Evolutionary conservation across 53 echinoderm and acorn worm species (phyloP).

Genomic region (Hippasteria phrygiana): DNA sequence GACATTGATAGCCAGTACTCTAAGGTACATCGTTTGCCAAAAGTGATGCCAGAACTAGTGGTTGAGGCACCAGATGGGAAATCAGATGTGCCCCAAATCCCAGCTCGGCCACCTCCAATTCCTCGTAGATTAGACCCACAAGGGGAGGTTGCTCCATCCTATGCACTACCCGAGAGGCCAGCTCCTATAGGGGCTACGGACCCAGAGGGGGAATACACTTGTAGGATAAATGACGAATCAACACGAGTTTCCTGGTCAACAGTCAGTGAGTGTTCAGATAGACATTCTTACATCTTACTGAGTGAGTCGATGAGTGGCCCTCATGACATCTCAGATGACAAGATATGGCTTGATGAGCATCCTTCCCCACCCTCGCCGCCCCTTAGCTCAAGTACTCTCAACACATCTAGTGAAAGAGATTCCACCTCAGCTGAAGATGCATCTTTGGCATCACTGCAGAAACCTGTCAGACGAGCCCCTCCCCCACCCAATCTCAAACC

Average conservation of each 20-base stretch:
- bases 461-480: constrained; percentile 54
- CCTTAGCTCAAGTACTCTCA: constrained; percentile 3
- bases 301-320: constrained; percentile 37
- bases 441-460: background rate
- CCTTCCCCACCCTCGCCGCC: background rate
- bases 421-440: background rate
- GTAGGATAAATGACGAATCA: background rate
- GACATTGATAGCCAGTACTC: constrained; percentile 50
- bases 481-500: constrained; percentile 37
- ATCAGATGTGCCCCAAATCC: background rate
- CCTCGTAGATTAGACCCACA: constrained; percentile 25
- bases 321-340: background rate
- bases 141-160: constrained; percentile 24
- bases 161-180: constrained; percentile 3
- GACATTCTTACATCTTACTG: constrained; percentile 49
- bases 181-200: constrained; percentile 5
- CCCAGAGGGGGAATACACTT: background rate
- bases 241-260: constrained; percentile 7
- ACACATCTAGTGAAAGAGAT: background rate
- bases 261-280: constrained; percentile 27
- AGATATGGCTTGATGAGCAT: constrained; percentile 2
- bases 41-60: no score
- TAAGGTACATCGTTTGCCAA: constrained; percentile 10
- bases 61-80: background rate
- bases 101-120: constrained; percentile 16